Conservation (phyloP, 2,888 invertebrate species). For the Phytoseiulus persimilis region DNA sequence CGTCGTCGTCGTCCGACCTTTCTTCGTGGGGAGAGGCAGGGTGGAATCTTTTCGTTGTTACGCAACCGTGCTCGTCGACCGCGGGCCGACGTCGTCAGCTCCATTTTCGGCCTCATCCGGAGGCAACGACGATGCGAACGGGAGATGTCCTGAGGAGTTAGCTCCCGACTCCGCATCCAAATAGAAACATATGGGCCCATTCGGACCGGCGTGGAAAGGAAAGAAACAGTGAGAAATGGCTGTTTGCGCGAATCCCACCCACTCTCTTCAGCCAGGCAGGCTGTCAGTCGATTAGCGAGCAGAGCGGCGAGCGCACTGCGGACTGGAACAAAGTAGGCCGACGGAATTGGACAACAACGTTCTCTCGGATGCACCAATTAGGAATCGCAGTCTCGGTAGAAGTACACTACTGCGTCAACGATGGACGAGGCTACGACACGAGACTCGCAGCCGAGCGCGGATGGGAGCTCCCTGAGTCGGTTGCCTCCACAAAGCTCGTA, state of each 20-base stretch:
- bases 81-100: neutral
- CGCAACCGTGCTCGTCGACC: neutral
- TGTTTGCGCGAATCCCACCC: neutral
- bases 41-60: neutral
- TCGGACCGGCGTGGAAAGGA: neutral
- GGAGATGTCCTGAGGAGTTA: neutral
- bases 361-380: neutral
- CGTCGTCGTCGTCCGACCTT: neutral
- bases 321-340: neutral
- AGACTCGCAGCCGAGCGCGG: neutral
- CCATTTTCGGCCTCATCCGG: neutral
- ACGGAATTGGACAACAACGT: neutral
- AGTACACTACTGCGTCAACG: neutral
- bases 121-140: neutral
- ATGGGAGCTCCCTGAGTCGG: neutral
- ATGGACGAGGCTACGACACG: neutral
- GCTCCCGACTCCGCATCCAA: neutral
- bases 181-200: neutral
- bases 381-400: neutral
- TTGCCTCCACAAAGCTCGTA: neutral
- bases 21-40: neutral
- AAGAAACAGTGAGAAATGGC: neutral
- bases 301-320: neutral
- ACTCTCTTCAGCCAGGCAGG: neutral
- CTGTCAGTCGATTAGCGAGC: neutral